Evolutionary conservation across 2,888 invertebrate species (phyloP).

Genomic region (Prosapia bicincta): DNA sequence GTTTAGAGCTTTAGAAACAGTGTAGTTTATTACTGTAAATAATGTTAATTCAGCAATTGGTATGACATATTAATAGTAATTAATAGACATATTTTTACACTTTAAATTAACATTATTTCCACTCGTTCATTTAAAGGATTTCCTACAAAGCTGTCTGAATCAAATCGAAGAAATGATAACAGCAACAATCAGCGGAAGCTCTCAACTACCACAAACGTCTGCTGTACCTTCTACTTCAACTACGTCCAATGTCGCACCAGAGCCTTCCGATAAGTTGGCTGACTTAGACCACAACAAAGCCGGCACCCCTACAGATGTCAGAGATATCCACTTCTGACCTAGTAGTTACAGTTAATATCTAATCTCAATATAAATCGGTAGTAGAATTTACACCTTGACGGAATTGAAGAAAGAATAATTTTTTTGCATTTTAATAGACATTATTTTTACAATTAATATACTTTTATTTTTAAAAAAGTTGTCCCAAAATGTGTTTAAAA

Average conservation of each 20-base stretch:
- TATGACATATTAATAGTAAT: no score
- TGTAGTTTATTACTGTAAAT: no score
- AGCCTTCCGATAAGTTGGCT: conserved; percentile 42
- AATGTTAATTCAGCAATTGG: no score
- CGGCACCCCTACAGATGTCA: conserved; percentile 80
- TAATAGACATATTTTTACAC: not conserved
- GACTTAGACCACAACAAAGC: conserved; percentile 56
- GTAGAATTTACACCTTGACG: no score
- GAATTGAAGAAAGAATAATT: no score
- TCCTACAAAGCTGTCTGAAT: conserved; percentile 71
- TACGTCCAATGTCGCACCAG: conserved; percentile 4
- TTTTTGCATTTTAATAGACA: no score
- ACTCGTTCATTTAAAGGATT: conserved; percentile 57
- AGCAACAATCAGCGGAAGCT: conserved; percentile 48
- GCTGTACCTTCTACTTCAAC: conserved; percentile 26
- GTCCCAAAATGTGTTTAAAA: no score
- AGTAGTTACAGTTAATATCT: no score
- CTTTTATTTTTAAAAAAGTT: not conserved
- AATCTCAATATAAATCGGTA: no score
- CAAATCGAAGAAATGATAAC: conserved; percentile 77
- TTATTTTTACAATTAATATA: no score
- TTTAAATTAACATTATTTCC: not conserved
- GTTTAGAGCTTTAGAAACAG: no score
- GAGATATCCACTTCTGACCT: conserved; percentile 68
- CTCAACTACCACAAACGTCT: not conserved